Conservation (phyloP, 2,797 vertebrate genomes). For the Schizothorax lantsangensis region DNA sequence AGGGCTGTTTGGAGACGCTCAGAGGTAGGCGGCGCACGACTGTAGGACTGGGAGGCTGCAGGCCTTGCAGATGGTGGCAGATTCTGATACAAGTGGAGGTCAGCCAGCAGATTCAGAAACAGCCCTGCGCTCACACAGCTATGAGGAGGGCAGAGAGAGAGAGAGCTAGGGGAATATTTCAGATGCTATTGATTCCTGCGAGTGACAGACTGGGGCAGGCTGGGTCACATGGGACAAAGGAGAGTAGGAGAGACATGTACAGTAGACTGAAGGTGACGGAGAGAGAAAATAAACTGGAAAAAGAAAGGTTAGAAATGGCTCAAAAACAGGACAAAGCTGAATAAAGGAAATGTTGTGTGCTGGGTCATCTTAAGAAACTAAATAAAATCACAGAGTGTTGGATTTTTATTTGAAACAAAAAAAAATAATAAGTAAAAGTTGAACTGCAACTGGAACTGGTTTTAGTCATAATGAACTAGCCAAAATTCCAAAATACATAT, state of each 20-base stretch:
- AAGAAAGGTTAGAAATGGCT: background rate
- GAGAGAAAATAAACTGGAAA: background rate
- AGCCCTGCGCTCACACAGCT: slow-evolving; percentile 8
- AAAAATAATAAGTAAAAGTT: background rate
- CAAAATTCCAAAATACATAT: no score
- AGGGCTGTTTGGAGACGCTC: slow-evolving; percentile 44
- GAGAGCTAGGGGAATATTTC: background rate
- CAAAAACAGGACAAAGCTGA: background rate
- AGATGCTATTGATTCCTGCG: slow-evolving; percentile 29
- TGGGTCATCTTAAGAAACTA: background rate
- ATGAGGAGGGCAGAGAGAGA: background rate
- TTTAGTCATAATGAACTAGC: no score
- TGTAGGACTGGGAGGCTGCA: slow-evolving; percentile 49
- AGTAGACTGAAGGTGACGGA: background rate
- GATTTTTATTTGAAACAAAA: background rate
- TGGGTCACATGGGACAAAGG: background rate
- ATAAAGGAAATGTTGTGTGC: background rate
- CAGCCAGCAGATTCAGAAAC: slow-evolving; percentile 58
- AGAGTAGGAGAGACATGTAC: background rate
- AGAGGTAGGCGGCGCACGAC: slow-evolving; percentile 37
- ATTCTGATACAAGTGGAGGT: slow-evolving; percentile 62
- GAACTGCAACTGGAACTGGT: background rate
- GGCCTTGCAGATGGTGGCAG: slow-evolving; percentile 63
- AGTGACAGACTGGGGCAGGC: slow-evolving; percentile 15
- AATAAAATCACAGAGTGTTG: background rate